phyloP scores from a whole-genome alignment of 1,140 invertebrate species.

The Stratiolaelaps scimitus region DNA sequence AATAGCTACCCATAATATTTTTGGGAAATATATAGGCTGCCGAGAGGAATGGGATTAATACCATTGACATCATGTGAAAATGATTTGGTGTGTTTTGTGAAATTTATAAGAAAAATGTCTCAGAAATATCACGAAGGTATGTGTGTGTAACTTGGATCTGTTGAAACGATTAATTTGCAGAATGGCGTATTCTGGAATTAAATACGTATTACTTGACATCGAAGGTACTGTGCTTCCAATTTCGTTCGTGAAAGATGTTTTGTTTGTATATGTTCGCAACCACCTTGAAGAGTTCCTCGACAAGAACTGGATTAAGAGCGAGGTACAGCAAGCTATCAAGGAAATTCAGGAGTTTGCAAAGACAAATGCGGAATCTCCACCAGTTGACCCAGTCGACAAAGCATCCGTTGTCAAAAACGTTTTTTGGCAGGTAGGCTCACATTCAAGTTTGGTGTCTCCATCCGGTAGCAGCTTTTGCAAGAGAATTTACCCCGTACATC shows the following conservation, averaged over 20 bases:
- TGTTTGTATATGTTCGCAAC: conserved; percentile 33
- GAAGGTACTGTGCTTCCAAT: conserved; percentile 35
- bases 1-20: too few relatives aligned
- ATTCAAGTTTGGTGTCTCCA: too few relatives aligned
- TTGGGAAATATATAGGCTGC: too few relatives aligned
- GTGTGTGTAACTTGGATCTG: too few relatives aligned
- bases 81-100: too few relatives aligned
- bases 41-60: too few relatives aligned
- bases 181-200: neutral
- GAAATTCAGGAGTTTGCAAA: neutral
- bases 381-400: neutral
- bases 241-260: conserved; percentile 36
- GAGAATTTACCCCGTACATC: too few relatives aligned
- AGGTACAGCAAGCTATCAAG: neutral
- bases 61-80: too few relatives aligned
- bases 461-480: too few relatives aligned
- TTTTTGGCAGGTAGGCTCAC: neutral
- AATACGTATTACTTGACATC: conserved; percentile 30
- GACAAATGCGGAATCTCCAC: conserved; percentile 5
- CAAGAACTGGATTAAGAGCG: neutral
- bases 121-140: too few relatives aligned
- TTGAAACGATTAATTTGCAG: too few relatives aligned
- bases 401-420: neutral
- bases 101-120: too few relatives aligned
- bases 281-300: conserved; percentile 1